These are phyloP conservation scores for Hylyphantes graminicola DNA, from an alignment of 1,140 invertebrate species.

Conservation along the genomic window DNA sequence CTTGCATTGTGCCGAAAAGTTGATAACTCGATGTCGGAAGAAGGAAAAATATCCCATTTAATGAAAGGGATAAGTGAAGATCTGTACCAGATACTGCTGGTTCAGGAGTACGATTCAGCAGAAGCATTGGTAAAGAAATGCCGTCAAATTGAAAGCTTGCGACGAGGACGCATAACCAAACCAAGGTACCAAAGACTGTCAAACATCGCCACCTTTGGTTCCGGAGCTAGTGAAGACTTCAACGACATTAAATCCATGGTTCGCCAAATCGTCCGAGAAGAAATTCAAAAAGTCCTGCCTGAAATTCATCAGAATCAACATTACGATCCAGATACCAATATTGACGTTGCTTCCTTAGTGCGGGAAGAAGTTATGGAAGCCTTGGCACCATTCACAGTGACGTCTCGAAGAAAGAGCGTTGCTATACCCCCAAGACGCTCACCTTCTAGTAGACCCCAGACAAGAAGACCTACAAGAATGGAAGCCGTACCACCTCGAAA, in stretches of 20 bases:
- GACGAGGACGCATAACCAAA: conserved; percentile 1
- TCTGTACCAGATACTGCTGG: neutral
- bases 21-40: neutral
- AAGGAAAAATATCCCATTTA: neutral
- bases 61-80: neutral
- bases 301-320: neutral
- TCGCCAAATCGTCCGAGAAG: conserved; percentile 2
- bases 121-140: conserved; percentile 12
- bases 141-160: conserved; percentile 12
- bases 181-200: conserved; percentile 12
- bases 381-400: neutral
- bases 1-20: neutral
- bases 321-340: neutral
- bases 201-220: neutral
- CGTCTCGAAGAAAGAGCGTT: too few species aligned
- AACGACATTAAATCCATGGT: neutral
- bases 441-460: neutral
- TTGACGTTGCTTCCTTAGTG: conserved; percentile 5
- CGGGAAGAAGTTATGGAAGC: conserved; percentile 8
- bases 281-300: conserved; percentile 8
- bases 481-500: neutral
- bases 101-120: conserved; percentile 1
- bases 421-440: neutral
- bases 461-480: neutral
- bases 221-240: neutral